Percentiles rank a stretch among this genome's conserved stretches.
phyloP scores from a whole-genome alignment of 2,888 invertebrate species.

The Dioctria linearis region DNA sequence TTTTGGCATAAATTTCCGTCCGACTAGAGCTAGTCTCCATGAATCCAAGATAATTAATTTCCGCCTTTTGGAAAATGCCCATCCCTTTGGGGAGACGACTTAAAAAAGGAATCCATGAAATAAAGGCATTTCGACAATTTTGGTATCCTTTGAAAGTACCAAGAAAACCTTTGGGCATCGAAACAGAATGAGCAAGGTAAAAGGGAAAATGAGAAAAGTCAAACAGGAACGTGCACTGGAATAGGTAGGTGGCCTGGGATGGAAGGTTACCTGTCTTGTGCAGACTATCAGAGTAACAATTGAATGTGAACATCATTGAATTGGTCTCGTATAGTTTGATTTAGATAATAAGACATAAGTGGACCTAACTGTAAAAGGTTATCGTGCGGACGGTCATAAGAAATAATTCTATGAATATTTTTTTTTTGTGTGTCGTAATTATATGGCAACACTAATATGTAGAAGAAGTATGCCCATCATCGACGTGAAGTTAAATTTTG shows the following conservation, averaged over 20 bases:
- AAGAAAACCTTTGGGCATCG: not conserved
- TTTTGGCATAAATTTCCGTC: constrained; percentile 40
- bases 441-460: no score
- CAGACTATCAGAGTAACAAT: no score
- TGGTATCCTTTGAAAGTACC: no score
- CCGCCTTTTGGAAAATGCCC: constrained; percentile 10
- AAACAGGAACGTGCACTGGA: not conserved
- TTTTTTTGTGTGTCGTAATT: no score
- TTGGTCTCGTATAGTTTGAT: no score
- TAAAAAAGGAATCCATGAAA: not conserved
- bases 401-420: no score
- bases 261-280: not conserved
- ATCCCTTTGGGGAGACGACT: not conserved
- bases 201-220: constrained; percentile 3
- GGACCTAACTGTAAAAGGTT: no score
- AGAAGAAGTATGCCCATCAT: no score
- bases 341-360: no score
- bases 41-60: constrained; percentile 29
- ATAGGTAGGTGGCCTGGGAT: not conserved
- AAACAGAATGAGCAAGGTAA: not conserved
- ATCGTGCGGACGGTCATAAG: no score
- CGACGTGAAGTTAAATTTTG: no score
- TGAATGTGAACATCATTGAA: no score
- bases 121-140: not conserved
- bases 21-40: constrained; percentile 16